A percentile compares a stretch with the other conserved stretches of the same genome.
Evolutionary conservation across 2,888 invertebrate species (phyloP).

Genomic region (Bursaphelenchus okinawaensis): DNA sequence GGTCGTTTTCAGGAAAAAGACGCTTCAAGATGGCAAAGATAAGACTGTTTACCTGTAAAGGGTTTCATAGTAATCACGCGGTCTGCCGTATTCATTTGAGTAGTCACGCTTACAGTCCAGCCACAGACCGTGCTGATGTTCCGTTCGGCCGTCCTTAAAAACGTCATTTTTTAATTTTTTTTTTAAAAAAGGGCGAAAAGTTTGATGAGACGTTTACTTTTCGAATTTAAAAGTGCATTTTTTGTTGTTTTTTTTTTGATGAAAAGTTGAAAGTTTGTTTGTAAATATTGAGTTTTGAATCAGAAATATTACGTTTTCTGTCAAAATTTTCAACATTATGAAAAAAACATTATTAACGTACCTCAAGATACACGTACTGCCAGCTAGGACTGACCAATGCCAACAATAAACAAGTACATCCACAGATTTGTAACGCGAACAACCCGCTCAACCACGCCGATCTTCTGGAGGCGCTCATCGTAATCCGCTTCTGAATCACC

Average conservation of each 20-base stretch:
- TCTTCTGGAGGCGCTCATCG: background rate
- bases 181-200: background rate
- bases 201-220: background rate
- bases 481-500: background rate
- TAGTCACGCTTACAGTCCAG: conserved; percentile 56
- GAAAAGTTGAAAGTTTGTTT: no score
- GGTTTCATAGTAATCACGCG: conserved; percentile 54
- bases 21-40: background rate
- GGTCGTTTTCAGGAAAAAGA: conserved; percentile 8
- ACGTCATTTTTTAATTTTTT: background rate
- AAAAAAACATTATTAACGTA: conserved; percentile 10
- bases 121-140: conserved; percentile 57
- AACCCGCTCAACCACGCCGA: conserved; percentile 36
- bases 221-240: background rate
- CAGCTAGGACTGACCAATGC: conserved; percentile 50
- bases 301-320: no score
- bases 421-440: conserved; percentile 44
- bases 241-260: no score
- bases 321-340: no score
- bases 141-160: conserved; percentile 51
- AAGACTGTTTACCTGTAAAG: conserved; percentile 22
- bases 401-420: conserved; percentile 45
- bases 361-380: conserved; percentile 54
- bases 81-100: conserved; percentile 53
- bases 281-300: no score